Evolutionary conservation across 2,797 vertebrate species (phyloP).

Genomic region (Tenualosa ilisha): DNA sequence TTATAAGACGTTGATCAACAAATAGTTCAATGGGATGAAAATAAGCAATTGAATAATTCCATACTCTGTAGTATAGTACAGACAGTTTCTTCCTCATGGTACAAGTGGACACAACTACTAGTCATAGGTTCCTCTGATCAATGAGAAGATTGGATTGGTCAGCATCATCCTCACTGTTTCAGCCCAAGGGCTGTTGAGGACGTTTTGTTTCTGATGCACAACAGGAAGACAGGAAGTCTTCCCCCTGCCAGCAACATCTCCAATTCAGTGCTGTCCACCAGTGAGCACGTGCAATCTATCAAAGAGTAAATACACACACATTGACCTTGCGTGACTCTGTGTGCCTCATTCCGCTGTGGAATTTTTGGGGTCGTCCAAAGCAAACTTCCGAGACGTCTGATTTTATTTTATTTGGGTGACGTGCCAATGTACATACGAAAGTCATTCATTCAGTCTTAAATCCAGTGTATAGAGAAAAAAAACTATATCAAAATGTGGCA

Average conservation of each 20-base stretch:
- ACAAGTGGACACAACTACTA: neutral
- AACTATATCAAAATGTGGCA: neutral
- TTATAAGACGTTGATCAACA: no score
- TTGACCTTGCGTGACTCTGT: neutral
- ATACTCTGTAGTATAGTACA: no score
- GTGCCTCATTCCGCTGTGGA: neutral
- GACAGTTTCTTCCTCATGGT: neutral
- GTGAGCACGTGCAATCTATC: neutral
- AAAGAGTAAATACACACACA: neutral
- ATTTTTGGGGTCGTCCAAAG: neutral
- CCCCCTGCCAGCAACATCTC: neutral
- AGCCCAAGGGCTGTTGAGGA: neutral
- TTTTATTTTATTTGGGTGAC: neutral
- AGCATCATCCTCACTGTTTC: neutral
- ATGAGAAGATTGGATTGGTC: neutral
- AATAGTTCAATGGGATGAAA: no score
- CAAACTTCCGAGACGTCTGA: neutral
- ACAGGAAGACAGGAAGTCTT: slow-evolving; percentile 19
- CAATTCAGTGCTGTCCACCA: neutral
- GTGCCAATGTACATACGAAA: neutral
- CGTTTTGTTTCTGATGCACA: neutral
- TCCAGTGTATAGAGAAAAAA: neutral
- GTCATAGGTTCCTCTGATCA: neutral
- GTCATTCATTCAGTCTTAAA: no score
- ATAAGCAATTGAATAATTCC: no score